These are phyloP conservation scores for Ferdinandea cuprea DNA, from an alignment of 2,888 invertebrate species.

Conservation along the genomic window DNA sequence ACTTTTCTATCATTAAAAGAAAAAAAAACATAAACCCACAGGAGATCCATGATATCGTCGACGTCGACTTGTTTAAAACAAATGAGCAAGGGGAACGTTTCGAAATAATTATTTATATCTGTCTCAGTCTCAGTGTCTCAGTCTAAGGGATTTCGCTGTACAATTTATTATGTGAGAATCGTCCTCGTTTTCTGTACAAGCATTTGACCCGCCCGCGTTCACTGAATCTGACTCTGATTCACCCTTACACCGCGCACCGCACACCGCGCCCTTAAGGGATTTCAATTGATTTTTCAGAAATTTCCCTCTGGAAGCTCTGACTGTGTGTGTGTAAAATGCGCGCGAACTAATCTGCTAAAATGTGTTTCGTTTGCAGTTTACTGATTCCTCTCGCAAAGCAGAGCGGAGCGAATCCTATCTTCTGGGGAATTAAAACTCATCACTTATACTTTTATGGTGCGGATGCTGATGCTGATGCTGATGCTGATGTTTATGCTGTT, in stretches of 20 bases:
- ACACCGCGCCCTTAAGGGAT: slow-evolving; percentile 22
- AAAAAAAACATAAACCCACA: slow-evolving; percentile 28
- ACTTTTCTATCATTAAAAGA: slow-evolving; percentile 14
- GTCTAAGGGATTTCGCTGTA: slow-evolving; percentile 61
- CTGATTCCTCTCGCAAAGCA: neutral
- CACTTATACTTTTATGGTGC: slow-evolving; percentile 56
- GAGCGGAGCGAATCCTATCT: slow-evolving; percentile 42
- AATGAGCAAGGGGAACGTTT: slow-evolving; percentile 39
- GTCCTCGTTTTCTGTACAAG: slow-evolving; percentile 55
- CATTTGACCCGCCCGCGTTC: slow-evolving; percentile 61
- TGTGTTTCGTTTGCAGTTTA: slow-evolving; percentile 68
- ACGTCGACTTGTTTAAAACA: neutral
- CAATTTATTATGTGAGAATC: slow-evolving; percentile 72
- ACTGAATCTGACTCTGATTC: neutral
- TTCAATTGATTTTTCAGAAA: slow-evolving; percentile 55
- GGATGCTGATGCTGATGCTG: neutral
- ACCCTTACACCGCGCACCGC: slow-evolving; percentile 5
- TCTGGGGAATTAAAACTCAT: slow-evolving; percentile 72
- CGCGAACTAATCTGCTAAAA: slow-evolving; percentile 71
- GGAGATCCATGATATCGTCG: slow-evolving; percentile 40
- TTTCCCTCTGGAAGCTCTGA: slow-evolving; percentile 37
- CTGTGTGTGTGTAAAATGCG: neutral
- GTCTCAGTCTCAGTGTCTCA: slow-evolving; percentile 8
- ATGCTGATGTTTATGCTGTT: too few relatives aligned
- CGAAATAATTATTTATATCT: slow-evolving; percentile 57